phyloP scores from a whole-genome alignment of 2,888 invertebrate species.

The Theretra japonica region DNA sequence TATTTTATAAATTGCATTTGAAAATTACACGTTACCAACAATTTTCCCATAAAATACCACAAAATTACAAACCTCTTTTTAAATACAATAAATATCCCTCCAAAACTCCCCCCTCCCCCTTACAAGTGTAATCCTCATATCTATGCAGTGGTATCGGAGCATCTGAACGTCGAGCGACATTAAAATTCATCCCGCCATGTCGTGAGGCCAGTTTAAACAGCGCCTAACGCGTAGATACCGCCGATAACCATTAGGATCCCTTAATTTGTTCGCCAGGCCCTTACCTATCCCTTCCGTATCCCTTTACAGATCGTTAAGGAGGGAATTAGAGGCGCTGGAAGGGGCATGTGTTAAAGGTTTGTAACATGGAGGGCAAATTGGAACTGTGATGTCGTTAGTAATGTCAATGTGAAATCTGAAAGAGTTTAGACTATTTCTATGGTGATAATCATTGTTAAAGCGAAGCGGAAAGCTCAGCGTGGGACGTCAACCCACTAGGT shows the following conservation, averaged over 20 bases:
- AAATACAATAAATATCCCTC: background rate
- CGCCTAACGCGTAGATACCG: constrained; percentile 67
- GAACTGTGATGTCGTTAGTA: background rate
- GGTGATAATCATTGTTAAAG: too few relatives aligned
- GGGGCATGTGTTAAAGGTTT: constrained; percentile 33
- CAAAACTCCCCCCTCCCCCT: background rate
- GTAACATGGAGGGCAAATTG: background rate
- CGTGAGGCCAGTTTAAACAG: constrained; percentile 70
- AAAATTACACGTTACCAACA: too few relatives aligned
- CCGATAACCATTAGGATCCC: constrained; percentile 83
- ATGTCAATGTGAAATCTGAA: background rate
- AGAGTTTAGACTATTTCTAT: too few relatives aligned
- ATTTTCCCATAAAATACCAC: too few relatives aligned
- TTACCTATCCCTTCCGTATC: constrained; percentile 82
- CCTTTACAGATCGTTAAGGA: constrained; percentile 78
- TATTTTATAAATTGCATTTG: too few relatives aligned
- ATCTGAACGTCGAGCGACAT: constrained; percentile 49
- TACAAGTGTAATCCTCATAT: constrained; percentile 24
- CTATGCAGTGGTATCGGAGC: constrained; percentile 25
- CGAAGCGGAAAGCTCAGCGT: too few relatives aligned
- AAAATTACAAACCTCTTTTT: background rate
- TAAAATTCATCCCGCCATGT: constrained; percentile 79
- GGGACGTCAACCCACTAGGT: too few relatives aligned
- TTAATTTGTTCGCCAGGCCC: constrained; percentile 80
- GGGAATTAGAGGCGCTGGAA: constrained; percentile 59